Base-by-base conservation (phyloP, 2,797 vertebrate species). In the Taeniopygia guttata region DNA sequence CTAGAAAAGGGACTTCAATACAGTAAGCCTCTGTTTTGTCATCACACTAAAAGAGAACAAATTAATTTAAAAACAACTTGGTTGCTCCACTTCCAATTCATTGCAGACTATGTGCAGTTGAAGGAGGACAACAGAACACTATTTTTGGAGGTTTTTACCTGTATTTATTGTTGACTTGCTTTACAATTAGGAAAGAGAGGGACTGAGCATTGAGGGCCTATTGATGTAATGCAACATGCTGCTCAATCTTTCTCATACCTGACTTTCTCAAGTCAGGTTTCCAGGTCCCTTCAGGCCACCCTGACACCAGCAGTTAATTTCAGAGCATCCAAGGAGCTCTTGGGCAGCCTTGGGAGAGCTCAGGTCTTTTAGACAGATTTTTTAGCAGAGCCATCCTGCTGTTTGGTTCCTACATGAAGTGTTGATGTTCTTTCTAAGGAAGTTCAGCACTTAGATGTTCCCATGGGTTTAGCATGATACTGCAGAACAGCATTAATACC, bases 41-140 rank as follows among this genome's bases (percentile, higher is more conserved):
- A 63, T 70, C n/a, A 3, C 19, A 73, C 73, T 92, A 59, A 93
- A 97, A 96, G 26, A 95, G 58, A 59, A 88, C n/a, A 94, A 95
- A 85, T 88, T 95, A 94, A 94, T 97, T 96, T 94, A 70, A 87
- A 97, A 97, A 46, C 34, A 83, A 84, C 83, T 86, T 16, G 19
- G 11, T 94, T 94, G n/a, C 48, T 93, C 86, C 62, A 68, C 52
- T 90, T 93, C 56, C 73, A 89, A 2, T 88, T 96, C 83, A 52
- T 60, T 85, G 54, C n/a, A 93, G 55, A 68, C 48, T 59, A 23
- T 74, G n/a, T 80, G 40, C 16, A 58, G 34, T 68, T 89, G 70
- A 92, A 90, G 51, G 30, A 86, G n/a, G 79, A 84, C 70, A 80
- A 88, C 66, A 87, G 77, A 94, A 94, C 91, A 63, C 32, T 79